Conservation (phyloP, 2,888 invertebrate species). For the Lasioglossum malachurum region DNA sequence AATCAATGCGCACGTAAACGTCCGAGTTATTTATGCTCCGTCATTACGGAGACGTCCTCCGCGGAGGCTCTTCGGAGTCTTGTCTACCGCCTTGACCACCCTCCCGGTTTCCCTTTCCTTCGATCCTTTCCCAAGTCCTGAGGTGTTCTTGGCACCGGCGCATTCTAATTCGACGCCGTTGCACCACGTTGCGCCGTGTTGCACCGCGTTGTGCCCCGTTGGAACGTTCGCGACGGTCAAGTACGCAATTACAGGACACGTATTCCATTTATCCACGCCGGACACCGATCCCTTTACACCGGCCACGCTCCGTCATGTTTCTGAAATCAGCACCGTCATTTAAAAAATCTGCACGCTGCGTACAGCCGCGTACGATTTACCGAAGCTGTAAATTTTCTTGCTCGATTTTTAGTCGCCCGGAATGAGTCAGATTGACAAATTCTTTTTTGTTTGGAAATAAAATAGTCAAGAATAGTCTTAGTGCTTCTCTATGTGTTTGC, state of each 20-base stretch:
- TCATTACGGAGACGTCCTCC: conserved; percentile 84
- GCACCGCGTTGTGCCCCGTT: not conserved
- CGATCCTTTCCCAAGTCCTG: conserved; percentile 45
- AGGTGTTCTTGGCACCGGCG: conserved; percentile 40
- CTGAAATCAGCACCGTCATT: not conserved
- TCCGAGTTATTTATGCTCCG: conserved; percentile 85
- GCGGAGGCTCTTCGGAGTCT: conserved; percentile 57
- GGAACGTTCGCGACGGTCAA: not conserved
- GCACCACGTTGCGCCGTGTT: not conserved
- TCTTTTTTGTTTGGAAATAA: too few species aligned
- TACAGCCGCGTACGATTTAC: not conserved
- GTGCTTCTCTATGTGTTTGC: not conserved
- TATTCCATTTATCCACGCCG: conserved; percentile 7
- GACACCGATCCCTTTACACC: not conserved
- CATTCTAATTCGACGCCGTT: conserved; percentile 13
- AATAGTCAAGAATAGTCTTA: too few species aligned
- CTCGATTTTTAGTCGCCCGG: not conserved
- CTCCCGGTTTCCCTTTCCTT: conserved; percentile 47
- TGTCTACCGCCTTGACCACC: conserved; percentile 58
- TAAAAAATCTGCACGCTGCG: not conserved
- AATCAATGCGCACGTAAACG: conserved; percentile 85
- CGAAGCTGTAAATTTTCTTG: not conserved
- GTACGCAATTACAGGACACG: conserved; percentile 4
- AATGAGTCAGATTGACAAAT: too few species aligned
- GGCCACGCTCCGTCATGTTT: not conserved